Evolutionary conservation across 2,888 invertebrate species (phyloP).

Genomic region (Acleris cristana): DNA sequence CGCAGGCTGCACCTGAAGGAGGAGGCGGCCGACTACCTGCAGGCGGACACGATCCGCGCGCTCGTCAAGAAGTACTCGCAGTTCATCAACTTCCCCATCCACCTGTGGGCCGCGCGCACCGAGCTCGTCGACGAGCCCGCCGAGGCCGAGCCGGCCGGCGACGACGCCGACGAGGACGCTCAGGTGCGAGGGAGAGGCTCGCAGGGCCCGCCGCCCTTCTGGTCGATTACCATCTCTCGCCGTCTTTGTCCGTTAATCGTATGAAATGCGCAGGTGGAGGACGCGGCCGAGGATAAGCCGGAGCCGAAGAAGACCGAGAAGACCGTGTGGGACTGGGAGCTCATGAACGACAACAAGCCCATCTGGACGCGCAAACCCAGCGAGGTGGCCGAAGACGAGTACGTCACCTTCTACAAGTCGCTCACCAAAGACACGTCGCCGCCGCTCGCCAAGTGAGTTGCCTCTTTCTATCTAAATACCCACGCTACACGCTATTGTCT

Average conservation of each 20-base stretch:
- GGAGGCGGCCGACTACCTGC: constrained; percentile 97
- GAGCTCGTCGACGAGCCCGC: constrained; percentile 88
- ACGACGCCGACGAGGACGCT: constrained; percentile 77
- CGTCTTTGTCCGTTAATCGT: no score
- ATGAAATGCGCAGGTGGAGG: constrained; percentile 85
- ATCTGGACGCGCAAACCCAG: constrained; percentile 97
- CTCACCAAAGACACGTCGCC: constrained; percentile 94
- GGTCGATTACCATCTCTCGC: no score
- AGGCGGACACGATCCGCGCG: constrained; percentile 94
- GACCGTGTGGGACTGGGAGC: constrained; percentile 99
- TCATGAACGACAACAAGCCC: constrained; percentile 98
- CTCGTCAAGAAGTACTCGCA: constrained; percentile 99
- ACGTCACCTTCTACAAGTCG: constrained; percentile 97
- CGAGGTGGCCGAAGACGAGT: constrained; percentile 95
- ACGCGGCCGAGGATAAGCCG: constrained; percentile 85
- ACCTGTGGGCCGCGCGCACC: constrained; percentile 93
- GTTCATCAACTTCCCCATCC: constrained; percentile 99
- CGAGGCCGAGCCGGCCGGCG: constrained; percentile 50
- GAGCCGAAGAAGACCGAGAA: constrained; percentile 95
- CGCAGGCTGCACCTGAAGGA: constrained; percentile 95
- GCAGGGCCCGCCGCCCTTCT: no score
- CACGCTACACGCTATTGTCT: not conserved
- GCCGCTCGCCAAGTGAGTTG: constrained; percentile 87
- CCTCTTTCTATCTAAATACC: no score
- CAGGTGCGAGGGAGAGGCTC: constrained; percentile 57